Evolutionary conservation across 2,113 vertebrate genomes (phyloP), one percentile per base, ranked within the genome.

Genomic region (Meriones unguiculatus): DNA sequence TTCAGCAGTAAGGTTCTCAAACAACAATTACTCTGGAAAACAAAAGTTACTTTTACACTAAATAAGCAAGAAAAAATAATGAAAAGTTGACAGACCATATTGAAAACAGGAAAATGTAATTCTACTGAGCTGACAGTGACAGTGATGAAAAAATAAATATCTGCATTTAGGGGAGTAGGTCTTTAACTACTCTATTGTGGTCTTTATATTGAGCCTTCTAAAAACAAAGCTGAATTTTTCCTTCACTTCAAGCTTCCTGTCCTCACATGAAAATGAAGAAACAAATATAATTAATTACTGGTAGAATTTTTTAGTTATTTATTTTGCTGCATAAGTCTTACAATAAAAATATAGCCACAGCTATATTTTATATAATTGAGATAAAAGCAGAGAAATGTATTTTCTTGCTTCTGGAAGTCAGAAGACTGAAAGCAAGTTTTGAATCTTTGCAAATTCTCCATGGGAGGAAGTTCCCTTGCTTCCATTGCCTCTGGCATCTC

Each of bases 131-230:
- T 38, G 7, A 12, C 25, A 69, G 0, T 11, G 28, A n/a, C 15
- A 3, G 5, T 18, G 24, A 14, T 89, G 3, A 52, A 52, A 54
- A 65, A 20, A 9, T 9, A 73, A 1, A 25, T 52, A 32, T 32
- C n/a, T n/a, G 38, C 30, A 3, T 24, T 25, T 9, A 64, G 28
- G 28, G 28, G n/a, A 84, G 57, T 30, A 28, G 54, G 35, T 28
- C 22, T 20, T 20, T 32, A 9, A 7, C 5, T 25, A 7, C 35
- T 15, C 30, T 69, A 15, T 17, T 57, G 11, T 0, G 2, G 1
- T 38, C 82, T 77, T 54, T 78, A 64, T 24, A 65, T 54, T 9
- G 22, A 7, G 54, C 1, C 7, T 14, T 92, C 87, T 41, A 50
- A 85, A 62, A 93, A 46, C 5, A 13, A 22, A 84, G 72, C 88